These are phyloP conservation scores for Nomada fabriciana DNA, from an alignment of 2,888 invertebrate species.

Conservation along the genomic window DNA sequence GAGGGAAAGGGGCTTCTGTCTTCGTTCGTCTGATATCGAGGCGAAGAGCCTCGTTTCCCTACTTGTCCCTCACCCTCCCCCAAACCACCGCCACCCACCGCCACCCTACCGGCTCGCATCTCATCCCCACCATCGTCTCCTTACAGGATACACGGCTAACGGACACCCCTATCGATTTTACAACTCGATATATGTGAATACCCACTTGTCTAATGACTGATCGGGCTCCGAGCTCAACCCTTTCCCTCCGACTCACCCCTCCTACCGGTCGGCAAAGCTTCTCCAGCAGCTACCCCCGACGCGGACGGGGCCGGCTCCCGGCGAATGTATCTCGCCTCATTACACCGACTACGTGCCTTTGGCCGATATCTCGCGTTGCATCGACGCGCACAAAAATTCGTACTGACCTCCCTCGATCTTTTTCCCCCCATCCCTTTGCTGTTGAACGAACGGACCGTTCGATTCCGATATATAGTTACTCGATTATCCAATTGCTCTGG, in stretches of 20 bases:
- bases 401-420: slow-evolving; percentile 56
- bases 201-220: slow-evolving; percentile 85
- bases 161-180: slow-evolving; percentile 85
- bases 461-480: neutral
- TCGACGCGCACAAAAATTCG: slow-evolving; percentile 74
- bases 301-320: slow-evolving; percentile 44
- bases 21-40: slow-evolving; percentile 67
- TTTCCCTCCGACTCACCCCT: slow-evolving; percentile 73
- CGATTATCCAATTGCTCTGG: slow-evolving; percentile 4
- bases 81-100: slow-evolving; percentile 11
- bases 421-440: slow-evolving; percentile 14
- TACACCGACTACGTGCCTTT: slow-evolving; percentile 78
- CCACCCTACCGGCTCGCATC: slow-evolving; percentile 76
- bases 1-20: slow-evolving; percentile 69
- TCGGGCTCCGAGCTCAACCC: slow-evolving; percentile 83
- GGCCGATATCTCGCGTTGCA: slow-evolving; percentile 75
- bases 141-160: slow-evolving; percentile 84
- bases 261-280: slow-evolving; percentile 67
- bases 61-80: slow-evolving; percentile 41
- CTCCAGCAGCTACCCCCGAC: slow-evolving; percentile 68
- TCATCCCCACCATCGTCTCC: slow-evolving; percentile 80
- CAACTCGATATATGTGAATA: slow-evolving; percentile 84
- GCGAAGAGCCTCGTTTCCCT: slow-evolving; percentile 63
- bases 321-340: slow-evolving; percentile 80
- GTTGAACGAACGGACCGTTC: slow-evolving; percentile 2